Evolutionary conservation across 2,113 vertebrate genomes (phyloP).

Genomic region (Prolemur simus): DNA sequence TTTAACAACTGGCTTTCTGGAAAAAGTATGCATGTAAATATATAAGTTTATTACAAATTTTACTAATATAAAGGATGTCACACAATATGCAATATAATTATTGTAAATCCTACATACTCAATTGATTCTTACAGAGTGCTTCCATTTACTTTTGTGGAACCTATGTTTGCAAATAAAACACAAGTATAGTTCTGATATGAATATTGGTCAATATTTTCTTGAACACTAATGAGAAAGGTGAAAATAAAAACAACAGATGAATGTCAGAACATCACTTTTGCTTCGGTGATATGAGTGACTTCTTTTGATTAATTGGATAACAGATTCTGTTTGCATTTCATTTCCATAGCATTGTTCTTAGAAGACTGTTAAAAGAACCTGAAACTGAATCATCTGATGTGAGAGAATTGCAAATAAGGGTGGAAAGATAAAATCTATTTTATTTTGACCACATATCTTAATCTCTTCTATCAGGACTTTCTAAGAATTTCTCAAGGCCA

Average conservation of each 20-base stretch:
- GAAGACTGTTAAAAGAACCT: not conserved
- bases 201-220: not conserved
- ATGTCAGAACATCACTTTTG: not conserved
- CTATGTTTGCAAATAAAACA: not conserved
- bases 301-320: not conserved
- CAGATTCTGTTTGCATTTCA: conserved; percentile 11
- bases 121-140: not conserved
- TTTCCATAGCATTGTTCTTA: not conserved
- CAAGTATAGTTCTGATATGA: not conserved
- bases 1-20: not conserved
- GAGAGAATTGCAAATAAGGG: not conserved
- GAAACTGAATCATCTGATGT: not conserved
- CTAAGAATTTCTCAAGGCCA: conserved; percentile 29
- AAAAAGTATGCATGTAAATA: not conserved
- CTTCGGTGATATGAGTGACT: not conserved
- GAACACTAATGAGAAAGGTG: not conserved
- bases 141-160: not conserved
- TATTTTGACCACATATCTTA: conserved; percentile 26
- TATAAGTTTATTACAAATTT: not conserved
- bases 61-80: not conserved
- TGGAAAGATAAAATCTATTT: not conserved
- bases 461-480: not conserved
- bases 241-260: not conserved
- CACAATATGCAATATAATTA: not conserved
- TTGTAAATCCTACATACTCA: not conserved